phyloP scores from a whole-genome alignment of 2,888 invertebrate genomes.

The Carterocephalus palaemon region DNA sequence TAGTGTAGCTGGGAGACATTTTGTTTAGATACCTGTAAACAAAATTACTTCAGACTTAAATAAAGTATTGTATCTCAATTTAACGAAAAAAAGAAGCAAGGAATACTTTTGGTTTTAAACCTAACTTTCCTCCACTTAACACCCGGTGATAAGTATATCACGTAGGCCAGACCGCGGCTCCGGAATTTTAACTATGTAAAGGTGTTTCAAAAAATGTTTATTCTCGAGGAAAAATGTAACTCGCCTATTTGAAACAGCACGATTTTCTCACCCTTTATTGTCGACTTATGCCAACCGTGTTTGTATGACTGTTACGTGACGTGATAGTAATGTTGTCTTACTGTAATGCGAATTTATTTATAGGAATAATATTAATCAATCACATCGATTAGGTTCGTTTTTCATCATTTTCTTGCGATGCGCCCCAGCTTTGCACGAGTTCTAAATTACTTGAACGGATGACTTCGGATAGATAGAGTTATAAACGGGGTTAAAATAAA shows the following conservation, averaged over 20 bases:
- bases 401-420: neutral
- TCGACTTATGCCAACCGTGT: conserved; percentile 58
- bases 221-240: conserved; percentile 48
- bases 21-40: too few species aligned
- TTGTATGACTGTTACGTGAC: conserved; percentile 49
- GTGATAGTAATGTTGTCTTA: conserved; percentile 37
- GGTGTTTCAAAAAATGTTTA: conserved; percentile 65
- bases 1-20: too few species aligned
- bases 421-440: too few species aligned
- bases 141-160: conserved; percentile 63
- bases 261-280: conserved; percentile 55
- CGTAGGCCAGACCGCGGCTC: conserved; percentile 60
- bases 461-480: too few species aligned
- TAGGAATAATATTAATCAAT: too few species aligned
- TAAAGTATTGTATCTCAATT: too few species aligned
- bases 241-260: conserved; percentile 41
- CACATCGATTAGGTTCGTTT: too few species aligned
- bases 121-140: conserved; percentile 10
- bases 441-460: too few species aligned
- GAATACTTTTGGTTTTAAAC: conserved; percentile 15
- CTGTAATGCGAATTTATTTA: too few species aligned
- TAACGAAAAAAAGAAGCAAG: conserved; percentile 9
- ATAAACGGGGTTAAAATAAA: too few species aligned
- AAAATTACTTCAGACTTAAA: too few species aligned
- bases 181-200: conserved; percentile 71